Percentiles rank a stretch among this genome's conserved stretches.
These are phyloP conservation scores for Pterobdella sp. DNA, from an alignment of 2,888 invertebrate genomes.

Conservation along the genomic window DNA sequence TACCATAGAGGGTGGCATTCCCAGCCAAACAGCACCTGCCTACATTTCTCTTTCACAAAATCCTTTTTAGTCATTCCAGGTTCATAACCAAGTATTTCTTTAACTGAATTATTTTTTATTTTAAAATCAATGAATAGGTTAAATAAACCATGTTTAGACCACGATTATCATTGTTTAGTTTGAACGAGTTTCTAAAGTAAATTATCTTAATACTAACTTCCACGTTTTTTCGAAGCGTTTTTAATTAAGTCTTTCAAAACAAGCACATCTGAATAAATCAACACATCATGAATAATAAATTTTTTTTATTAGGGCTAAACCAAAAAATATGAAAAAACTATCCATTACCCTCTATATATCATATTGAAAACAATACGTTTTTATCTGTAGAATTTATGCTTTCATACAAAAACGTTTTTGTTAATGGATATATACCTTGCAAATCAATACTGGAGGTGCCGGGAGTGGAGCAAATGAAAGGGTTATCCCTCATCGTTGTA, in stretches of 20 bases:
- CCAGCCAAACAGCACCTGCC: slow-evolving; percentile 58
- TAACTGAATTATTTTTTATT: too few relatives aligned
- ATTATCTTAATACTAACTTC: slow-evolving; percentile 14
- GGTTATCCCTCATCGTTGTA: slow-evolving; percentile 62
- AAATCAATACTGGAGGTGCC: slow-evolving; percentile 84
- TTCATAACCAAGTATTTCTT: slow-evolving; percentile 27
- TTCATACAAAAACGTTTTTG: too few relatives aligned
- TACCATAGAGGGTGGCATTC: slow-evolving; percentile 72
- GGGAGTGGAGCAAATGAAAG: slow-evolving; percentile 77
- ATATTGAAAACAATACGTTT: too few relatives aligned
- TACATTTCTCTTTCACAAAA: slow-evolving; percentile 43
- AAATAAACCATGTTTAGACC: not conserved
- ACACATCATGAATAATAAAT: too few relatives aligned
- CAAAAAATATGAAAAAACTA: too few relatives aligned
- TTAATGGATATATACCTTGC: slow-evolving; percentile 63
- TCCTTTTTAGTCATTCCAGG: slow-evolving; percentile 37
- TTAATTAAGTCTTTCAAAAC: slow-evolving; percentile 30
- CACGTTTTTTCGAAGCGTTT: slow-evolving; percentile 26
- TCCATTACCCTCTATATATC: too few relatives aligned
- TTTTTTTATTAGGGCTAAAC: too few relatives aligned
- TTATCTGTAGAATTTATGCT: too few relatives aligned
- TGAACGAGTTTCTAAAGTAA: not conserved
- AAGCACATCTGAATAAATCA: slow-evolving; percentile 29
- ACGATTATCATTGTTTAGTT: not conserved
- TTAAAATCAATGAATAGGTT: too few relatives aligned